phyloP scores from a whole-genome alignment of 64 coral and sea anemone genomes.

The Platygyra sinensis region DNA sequence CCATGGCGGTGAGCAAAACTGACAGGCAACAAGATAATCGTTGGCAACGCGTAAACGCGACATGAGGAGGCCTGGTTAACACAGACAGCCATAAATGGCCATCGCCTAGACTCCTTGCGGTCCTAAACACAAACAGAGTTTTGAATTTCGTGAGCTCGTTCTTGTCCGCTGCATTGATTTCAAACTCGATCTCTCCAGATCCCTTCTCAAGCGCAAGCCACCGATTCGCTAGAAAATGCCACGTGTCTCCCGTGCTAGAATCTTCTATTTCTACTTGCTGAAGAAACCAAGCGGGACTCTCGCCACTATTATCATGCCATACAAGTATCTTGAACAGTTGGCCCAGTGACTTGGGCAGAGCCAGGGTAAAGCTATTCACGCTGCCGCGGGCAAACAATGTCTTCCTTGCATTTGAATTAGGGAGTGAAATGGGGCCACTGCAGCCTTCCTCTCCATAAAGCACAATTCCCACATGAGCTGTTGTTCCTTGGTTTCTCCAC shows the following conservation, averaged over 20 bases:
- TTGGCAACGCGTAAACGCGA: constrained; percentile 83
- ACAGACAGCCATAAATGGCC: constrained; percentile 72
- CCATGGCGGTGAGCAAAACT: constrained; percentile 79
- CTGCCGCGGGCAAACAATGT: constrained; percentile 61
- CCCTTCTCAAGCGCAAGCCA: constrained; percentile 43
- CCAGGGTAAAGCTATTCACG: constrained; percentile 53
- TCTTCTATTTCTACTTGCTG: constrained; percentile 51
- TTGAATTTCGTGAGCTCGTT: constrained; percentile 63
- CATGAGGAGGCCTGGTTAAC: constrained; percentile 80
- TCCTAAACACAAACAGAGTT: constrained; percentile 51
- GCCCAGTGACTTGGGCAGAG: constrained; percentile 27
- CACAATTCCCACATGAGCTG: constrained; percentile 49
- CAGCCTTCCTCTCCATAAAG: constrained; percentile 67
- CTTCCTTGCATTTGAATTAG: constrained; percentile 30
- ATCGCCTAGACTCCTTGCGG: constrained; percentile 52
- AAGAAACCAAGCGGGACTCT: constrained; percentile 61
- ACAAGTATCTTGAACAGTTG: constrained; percentile 53
- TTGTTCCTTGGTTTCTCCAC: constrained; percentile 65
- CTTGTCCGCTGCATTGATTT: constrained; percentile 51
- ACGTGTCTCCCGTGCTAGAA: constrained; percentile 14
- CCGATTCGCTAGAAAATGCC: constrained; percentile 54
- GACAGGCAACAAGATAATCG: constrained; percentile 82
- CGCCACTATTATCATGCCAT: constrained; percentile 66
- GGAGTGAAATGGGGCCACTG: constrained; percentile 42
- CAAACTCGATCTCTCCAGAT: constrained; percentile 17